These are phyloP conservation scores for Tragelaphus eurycerus DNA, from an alignment of 2,797 vertebrate genomes.

Conservation along the genomic window DNA sequence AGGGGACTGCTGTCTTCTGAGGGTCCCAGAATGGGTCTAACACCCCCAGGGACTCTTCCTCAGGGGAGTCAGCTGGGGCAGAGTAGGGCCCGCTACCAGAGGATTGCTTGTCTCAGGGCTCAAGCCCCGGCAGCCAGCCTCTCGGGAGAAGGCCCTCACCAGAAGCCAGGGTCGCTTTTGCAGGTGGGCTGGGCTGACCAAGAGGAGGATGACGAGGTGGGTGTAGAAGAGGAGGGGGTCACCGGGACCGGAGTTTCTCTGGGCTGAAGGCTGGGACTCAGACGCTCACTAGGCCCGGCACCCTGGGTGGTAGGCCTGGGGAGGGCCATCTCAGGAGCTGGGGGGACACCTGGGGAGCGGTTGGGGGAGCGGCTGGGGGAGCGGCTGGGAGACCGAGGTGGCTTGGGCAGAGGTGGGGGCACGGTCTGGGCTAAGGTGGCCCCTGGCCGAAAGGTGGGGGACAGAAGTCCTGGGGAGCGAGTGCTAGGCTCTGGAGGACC, in stretches of 20 bases:
- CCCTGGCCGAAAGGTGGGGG: conserved; percentile 75
- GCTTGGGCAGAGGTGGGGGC: conserved; percentile 51
- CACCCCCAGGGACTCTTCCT: not conserved
- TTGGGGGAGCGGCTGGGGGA: conserved; percentile 53
- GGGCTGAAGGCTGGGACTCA: conserved; percentile 43
- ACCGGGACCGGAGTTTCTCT: not conserved
- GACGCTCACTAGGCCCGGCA: conserved; percentile 52
- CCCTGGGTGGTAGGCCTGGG: conserved; percentile 76
- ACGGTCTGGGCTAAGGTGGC: conserved; percentile 76
- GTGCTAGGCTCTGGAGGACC: conserved; percentile 66
- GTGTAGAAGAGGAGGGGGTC: not conserved
- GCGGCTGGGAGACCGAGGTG: conserved; percentile 70
- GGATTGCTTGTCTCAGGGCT: not conserved
- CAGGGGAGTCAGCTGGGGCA: not conserved
- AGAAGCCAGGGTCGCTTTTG: conserved; percentile 74
- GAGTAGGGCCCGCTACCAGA: not conserved
- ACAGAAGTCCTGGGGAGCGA: conserved; percentile 79
- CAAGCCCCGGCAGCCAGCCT: not conserved
- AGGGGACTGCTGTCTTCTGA: not conserved
- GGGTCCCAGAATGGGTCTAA: not conserved
- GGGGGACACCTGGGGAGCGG: conserved; percentile 2
- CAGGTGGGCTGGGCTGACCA: conserved; percentile 65
- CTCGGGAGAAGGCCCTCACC: conserved; percentile 75
- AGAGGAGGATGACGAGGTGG: conserved; percentile 1
- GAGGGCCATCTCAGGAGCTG: conserved; percentile 62